phyloP scores from a whole-genome alignment of 2,797 vertebrate genomes.

The Pelochelys cantorii region DNA sequence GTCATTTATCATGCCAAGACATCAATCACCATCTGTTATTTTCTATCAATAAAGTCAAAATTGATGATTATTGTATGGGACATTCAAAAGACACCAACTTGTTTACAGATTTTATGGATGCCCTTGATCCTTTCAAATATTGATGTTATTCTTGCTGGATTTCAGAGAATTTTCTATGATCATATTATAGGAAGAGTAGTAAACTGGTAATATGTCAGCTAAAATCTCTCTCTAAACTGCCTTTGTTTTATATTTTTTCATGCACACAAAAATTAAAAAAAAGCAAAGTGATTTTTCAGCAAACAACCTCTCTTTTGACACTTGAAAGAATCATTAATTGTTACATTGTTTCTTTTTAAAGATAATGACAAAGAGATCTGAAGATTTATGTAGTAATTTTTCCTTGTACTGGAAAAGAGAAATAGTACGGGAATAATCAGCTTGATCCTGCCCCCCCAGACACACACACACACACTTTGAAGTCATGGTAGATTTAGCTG shows the following conservation, averaged over 20 bases:
- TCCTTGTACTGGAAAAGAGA: background rate
- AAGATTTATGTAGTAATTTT: background rate
- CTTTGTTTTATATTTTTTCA: background rate
- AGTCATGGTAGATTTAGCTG: background rate
- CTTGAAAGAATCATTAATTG: conserved; percentile 8
- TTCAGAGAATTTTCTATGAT: conserved; percentile 60
- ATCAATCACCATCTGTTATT: conserved; percentile 21
- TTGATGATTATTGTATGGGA: background rate
- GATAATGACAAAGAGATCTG: background rate
- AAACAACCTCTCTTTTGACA: background rate
- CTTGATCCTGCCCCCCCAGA: background rate
- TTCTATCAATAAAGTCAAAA: conserved; percentile 52
- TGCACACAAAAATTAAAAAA: background rate
- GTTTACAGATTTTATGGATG: conserved; percentile 26
- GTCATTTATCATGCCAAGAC: background rate
- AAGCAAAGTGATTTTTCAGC: background rate
- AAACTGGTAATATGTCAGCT: background rate
- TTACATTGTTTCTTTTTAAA: background rate
- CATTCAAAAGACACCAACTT: conserved; percentile 21
- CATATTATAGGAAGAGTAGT: background rate
- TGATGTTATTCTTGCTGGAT: conserved; percentile 43
- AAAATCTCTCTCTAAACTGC: background rate
- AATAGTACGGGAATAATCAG: background rate
- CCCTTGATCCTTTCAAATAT: conserved; percentile 21
- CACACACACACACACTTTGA: no score